phyloP scores from a whole-genome alignment of 2,888 invertebrate species.

The Drosophila emarginata region DNA sequence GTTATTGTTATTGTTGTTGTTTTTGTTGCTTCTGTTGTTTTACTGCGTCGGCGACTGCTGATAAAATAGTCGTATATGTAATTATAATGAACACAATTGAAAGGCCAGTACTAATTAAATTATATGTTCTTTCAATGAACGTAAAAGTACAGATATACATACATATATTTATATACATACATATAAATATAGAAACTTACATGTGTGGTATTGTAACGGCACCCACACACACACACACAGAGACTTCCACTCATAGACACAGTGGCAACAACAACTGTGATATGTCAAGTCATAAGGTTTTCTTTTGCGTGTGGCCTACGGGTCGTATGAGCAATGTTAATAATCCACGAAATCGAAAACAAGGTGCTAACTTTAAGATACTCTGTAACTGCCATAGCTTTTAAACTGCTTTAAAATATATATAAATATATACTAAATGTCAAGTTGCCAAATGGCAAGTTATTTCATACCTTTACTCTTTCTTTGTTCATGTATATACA shows the following conservation, averaged over 20 bases:
- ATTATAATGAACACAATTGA: conserved; percentile 73
- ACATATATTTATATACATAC: neutral
- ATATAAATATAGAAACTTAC: no score
- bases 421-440: no score
- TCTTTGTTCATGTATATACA: no score
- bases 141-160: conserved; percentile 9
- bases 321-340: conserved; percentile 3
- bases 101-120: conserved; percentile 72
- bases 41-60: conserved; percentile 43
- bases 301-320: conserved; percentile 5
- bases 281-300: conserved; percentile 8
- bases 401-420: no score
- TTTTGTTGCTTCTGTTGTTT: conserved; percentile 2
- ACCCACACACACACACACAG: conserved; percentile 16
- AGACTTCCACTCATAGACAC: neutral
- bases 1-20: conserved; percentile 22
- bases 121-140: conserved; percentile 50
- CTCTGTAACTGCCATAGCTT: no score
- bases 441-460: no score
- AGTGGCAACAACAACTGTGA: neutral
- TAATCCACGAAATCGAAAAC: neutral
- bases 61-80: conserved; percentile 64
- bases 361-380: neutral
- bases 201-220: conserved; percentile 3
- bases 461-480: no score